phyloP scores from a whole-genome alignment of 2,888 invertebrate genomes.

The Eretmocerus hayati region DNA sequence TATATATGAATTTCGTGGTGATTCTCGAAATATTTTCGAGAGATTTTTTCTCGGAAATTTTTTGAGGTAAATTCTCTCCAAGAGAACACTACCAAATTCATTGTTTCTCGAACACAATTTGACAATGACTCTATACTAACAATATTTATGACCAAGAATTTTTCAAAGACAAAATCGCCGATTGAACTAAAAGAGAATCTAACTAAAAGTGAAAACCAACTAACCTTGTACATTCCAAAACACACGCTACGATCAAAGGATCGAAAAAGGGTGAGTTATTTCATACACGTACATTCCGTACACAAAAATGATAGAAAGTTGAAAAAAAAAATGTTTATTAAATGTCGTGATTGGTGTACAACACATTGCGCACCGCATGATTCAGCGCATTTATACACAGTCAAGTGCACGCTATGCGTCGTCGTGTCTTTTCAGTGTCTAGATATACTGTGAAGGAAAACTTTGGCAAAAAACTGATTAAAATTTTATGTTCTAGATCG shows the following conservation, averaged over 20 bases:
- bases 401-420: slow-evolving; percentile 29
- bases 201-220: slow-evolving; percentile 16
- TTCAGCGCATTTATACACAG: slow-evolving; percentile 7
- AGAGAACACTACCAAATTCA: too few species aligned
- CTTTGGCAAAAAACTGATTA: not conserved
- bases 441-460: not conserved
- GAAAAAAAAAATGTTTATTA: not conserved
- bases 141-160: slow-evolving; percentile 14
- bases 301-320: not conserved
- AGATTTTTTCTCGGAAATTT: too few species aligned
- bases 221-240: slow-evolving; percentile 41
- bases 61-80: too few species aligned
- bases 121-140: too few species aligned
- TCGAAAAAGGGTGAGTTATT: slow-evolving; percentile 44
- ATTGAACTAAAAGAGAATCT: slow-evolving; percentile 11
- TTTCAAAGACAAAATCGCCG: slow-evolving; percentile 14
- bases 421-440: slow-evolving; percentile 4
- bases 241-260: slow-evolving; percentile 48
- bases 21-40: too few species aligned
- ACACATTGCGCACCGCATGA: slow-evolving; percentile 14
- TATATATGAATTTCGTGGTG: too few species aligned
- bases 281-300: slow-evolving; percentile 10
- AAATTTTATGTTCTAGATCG: slow-evolving; percentile 61
- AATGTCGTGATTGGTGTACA: not conserved
- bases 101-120: too few species aligned